These are phyloP conservation scores for Brachypodius melanocephalos DNA, from an alignment of 2,113 vertebrate species.

Conservation along the genomic window DNA sequence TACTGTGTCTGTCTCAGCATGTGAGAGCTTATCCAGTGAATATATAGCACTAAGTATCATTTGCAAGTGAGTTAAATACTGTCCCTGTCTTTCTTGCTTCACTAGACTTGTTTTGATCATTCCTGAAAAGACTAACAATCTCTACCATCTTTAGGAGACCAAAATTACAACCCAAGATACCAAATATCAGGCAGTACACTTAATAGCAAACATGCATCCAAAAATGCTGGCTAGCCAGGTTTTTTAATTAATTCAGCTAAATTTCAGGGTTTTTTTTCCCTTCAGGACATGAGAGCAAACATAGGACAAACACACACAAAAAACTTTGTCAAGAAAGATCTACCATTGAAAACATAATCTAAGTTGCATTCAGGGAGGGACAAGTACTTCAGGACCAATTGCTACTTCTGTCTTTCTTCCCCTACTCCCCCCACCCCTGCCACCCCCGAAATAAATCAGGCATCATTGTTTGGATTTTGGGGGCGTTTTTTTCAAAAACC, in stretches of 20 bases:
- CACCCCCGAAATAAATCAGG: background rate
- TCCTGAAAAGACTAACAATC: background rate
- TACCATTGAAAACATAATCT: background rate
- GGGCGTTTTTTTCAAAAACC: background rate
- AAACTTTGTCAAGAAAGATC: background rate
- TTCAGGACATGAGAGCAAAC: background rate
- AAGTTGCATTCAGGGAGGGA: background rate
- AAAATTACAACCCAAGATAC: background rate
- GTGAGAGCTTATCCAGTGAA: background rate
- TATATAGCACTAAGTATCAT: background rate
- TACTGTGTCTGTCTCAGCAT: background rate
- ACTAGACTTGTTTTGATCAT: background rate
- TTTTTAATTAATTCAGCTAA: background rate
- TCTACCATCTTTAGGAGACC: background rate
- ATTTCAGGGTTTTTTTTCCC: background rate
- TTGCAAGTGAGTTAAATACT: background rate
- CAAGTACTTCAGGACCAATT: background rate
- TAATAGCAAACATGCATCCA: background rate
- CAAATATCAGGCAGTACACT: background rate
- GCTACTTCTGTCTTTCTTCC: background rate
- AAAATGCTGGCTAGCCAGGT: background rate
- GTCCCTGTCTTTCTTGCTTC: background rate
- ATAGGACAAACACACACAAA: background rate
- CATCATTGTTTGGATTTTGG: background rate
- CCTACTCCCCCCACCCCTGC: fast-evolving